These are phyloP conservation scores for Cotesia glomerata DNA, from an alignment of 1,140 invertebrate genomes.

Conservation along the genomic window DNA sequence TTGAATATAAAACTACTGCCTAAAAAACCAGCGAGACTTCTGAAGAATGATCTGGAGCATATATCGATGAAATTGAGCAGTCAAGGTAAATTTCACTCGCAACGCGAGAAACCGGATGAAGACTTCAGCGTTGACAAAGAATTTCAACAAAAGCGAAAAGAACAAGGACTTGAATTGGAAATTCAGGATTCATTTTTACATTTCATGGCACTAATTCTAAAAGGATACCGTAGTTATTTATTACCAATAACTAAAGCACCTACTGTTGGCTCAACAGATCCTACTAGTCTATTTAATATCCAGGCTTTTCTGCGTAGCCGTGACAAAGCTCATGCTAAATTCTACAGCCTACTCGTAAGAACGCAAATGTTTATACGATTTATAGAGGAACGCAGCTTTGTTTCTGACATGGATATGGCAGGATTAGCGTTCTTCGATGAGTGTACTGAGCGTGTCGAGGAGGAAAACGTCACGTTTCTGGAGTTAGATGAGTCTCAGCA, in stretches of 20 bases:
- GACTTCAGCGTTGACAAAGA: conserved; percentile 71
- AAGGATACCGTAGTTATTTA: conserved; percentile 89
- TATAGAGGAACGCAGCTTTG: conserved; percentile 98
- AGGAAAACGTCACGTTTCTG: conserved; percentile 70
- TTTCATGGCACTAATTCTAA: conserved; percentile 93
- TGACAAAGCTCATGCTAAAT: conserved; percentile 88
- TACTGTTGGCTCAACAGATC: conserved; percentile 91
- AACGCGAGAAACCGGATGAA: conserved; percentile 43
- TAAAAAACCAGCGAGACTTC: conserved; percentile 81
- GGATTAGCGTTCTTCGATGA: conserved; percentile 97
- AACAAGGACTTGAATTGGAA: conserved; percentile 85
- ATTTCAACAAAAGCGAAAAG: conserved; percentile 75
- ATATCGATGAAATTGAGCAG: conserved; percentile 68
- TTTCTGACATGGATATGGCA: conserved; percentile 90
- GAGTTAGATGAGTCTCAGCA: conserved; percentile 77
- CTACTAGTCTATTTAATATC: conserved; percentile 93
- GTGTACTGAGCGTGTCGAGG: conserved; percentile 82
- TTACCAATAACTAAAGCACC: conserved; percentile 95
- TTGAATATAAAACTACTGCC: conserved; percentile 86
- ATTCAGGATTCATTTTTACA: conserved; percentile 97
- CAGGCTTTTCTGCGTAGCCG: conserved; percentile 76
- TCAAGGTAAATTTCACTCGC: conserved; percentile 43
- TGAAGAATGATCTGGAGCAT: conserved; percentile 76
- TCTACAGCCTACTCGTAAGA: conserved; percentile 86
- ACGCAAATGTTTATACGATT: conserved; percentile 98